Evolutionary conservation across 2,888 invertebrate species (phyloP).

Genomic region (Scaptomyza polygonia): DNA sequence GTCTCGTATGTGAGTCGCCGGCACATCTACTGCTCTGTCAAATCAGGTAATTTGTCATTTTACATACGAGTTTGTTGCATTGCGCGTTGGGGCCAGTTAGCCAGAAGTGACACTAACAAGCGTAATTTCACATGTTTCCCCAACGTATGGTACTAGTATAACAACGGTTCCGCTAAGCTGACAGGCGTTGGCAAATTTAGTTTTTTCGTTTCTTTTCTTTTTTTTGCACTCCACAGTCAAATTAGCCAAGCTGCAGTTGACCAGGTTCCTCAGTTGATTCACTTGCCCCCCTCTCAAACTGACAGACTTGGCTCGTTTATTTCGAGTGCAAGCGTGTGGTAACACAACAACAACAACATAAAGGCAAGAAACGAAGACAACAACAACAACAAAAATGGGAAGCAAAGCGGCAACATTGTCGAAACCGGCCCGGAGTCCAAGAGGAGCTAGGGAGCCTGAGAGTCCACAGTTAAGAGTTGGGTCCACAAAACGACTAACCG

Average conservation of each 20-base stretch:
- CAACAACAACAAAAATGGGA: conserved; percentile 32
- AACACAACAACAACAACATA: conserved; percentile 23
- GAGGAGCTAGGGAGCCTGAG: conserved; percentile 34
- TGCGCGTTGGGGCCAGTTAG: conserved; percentile 61
- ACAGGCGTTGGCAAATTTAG: conserved; percentile 83
- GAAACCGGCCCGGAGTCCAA: conserved; percentile 50
- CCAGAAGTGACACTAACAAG: conserved; percentile 82
- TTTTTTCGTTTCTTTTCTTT: conserved; percentile 10
- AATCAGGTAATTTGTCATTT: conserved; percentile 90
- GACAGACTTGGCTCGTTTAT: conserved; percentile 27
- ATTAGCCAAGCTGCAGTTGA: conserved; percentile 24
- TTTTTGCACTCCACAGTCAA: conserved; percentile 43
- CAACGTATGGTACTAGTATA: background rate
- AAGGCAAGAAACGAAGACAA: conserved; percentile 5
- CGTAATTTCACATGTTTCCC: conserved; percentile 82
- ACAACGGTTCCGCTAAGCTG: conserved; percentile 73
- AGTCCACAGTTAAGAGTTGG: conserved; percentile 28
- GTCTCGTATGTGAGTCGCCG: conserved; percentile 97
- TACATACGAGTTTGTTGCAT: background rate
- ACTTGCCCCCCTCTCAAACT: background rate
- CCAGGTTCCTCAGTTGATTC: background rate
- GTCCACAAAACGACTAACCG: conserved; percentile 68
- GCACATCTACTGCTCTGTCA: conserved; percentile 98
- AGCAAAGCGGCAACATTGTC: conserved; percentile 55
- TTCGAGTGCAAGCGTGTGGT: conserved; percentile 42